Conservation (phyloP, 2,113 vertebrate species). For the Pagrus major region DNA sequence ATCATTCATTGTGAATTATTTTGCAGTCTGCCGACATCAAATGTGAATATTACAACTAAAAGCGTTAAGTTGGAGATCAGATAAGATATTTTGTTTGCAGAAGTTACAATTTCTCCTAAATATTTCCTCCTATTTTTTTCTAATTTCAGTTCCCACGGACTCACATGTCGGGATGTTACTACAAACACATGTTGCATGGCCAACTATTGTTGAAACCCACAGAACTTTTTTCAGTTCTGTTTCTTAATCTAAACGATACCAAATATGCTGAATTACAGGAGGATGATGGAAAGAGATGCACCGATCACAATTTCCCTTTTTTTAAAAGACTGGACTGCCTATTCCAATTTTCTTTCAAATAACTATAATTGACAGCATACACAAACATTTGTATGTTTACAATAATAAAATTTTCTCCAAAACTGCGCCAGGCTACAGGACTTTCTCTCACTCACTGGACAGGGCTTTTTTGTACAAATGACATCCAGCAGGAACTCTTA, state of each 20-base stretch:
- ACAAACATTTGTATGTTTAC: no score
- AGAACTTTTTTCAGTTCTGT: neutral
- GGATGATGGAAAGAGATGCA: no score
- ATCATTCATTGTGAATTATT: neutral
- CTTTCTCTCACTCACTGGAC: no score
- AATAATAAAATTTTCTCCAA: no score
- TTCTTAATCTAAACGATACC: neutral
- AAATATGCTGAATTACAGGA: neutral
- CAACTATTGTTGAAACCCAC: neutral
- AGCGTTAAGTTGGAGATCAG: neutral
- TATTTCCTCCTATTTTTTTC: neutral
- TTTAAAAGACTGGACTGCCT: no score
- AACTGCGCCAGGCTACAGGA: no score
- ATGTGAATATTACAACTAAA: neutral
- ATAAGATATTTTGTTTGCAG: neutral
- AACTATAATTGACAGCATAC: no score
- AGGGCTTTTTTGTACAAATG: no score
- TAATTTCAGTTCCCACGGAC: neutral
- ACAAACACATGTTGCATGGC: neutral
- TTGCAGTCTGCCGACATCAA: neutral
- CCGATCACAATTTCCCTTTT: no score
- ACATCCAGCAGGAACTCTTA: no score
- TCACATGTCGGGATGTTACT: neutral
- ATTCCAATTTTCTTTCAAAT: no score
- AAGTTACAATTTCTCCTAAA: neutral